Conservation (phyloP, 2,797 vertebrate genomes). For the Pelodytes ibericus region DNA sequence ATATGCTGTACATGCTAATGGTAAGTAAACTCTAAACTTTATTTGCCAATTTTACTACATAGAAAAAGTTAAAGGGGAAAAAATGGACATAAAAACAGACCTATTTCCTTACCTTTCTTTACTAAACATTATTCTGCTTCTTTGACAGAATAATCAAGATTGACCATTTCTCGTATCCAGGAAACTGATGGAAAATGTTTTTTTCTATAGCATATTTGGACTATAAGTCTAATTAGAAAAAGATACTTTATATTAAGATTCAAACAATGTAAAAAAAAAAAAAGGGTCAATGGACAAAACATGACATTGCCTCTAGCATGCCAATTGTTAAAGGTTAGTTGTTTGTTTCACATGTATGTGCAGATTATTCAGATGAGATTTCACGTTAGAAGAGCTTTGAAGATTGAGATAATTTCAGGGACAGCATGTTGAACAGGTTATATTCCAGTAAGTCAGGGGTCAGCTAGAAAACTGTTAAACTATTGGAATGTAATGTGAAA, state of each 20-base stretch:
- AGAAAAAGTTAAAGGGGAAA: no score
- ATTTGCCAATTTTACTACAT: no score
- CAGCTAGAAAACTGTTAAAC: not conserved
- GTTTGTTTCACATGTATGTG: not conserved
- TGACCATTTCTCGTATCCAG: not conserved
- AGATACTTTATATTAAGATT: not conserved
- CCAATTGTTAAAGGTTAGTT: not conserved
- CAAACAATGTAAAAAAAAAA: not conserved
- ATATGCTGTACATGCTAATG: no score
- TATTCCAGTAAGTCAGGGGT: constrained; percentile 9
- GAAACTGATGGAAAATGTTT: not conserved
- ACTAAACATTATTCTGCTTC: no score
- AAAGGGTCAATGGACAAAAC: not conserved
- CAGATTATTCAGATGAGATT: not conserved
- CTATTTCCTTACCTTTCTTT: no score
- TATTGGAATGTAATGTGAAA: not conserved
- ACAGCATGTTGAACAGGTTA: not conserved
- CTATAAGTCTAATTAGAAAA: not conserved
- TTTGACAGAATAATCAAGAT: not conserved
- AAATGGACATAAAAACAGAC: no score
- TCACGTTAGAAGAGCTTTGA: not conserved
- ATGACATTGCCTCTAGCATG: no score
- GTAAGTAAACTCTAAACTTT: no score
- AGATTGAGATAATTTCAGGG: not conserved
- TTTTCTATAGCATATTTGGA: not conserved